These are phyloP conservation scores for Clepsis dumicolana DNA, from an alignment of 2,888 invertebrate genomes.

Conservation along the genomic window DNA sequence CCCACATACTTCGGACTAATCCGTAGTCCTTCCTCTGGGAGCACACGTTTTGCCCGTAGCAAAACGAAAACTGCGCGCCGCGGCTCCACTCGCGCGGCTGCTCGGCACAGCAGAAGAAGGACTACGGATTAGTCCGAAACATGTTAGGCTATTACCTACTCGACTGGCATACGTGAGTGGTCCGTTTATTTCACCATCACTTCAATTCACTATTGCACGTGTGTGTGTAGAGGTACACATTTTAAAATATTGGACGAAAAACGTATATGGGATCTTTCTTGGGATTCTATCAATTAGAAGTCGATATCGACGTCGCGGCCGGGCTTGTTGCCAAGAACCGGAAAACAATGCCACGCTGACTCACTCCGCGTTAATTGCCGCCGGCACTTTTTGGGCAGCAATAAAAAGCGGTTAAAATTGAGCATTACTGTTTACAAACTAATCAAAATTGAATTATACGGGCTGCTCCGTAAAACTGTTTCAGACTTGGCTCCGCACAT, in stretches of 20 bases:
- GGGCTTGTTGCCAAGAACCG: constrained; percentile 66
- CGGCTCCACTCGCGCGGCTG: too few species aligned
- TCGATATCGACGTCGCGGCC: constrained; percentile 50
- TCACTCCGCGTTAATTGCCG: constrained; percentile 71
- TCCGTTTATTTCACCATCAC: too few species aligned
- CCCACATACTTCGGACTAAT: too few species aligned
- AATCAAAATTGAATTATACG: constrained; percentile 46
- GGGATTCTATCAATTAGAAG: constrained; percentile 60
- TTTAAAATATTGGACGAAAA: not conserved
- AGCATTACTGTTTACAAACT: constrained; percentile 61
- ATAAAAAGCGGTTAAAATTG: constrained; percentile 68
- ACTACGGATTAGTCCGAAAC: too few species aligned
- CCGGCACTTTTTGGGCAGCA: constrained; percentile 62
- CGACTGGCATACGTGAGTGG: too few species aligned
- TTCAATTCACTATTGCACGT: not conserved
- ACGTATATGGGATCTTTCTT: constrained; percentile 30
- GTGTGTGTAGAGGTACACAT: not conserved
- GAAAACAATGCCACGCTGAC: constrained; percentile 68
- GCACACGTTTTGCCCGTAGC: too few species aligned
- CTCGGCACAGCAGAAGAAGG: too few species aligned
- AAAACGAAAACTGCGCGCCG: too few species aligned
- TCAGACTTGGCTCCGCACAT: constrained; percentile 3
- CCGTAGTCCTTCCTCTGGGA: too few species aligned
- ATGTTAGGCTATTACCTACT: too few species aligned
- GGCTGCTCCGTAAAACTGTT: constrained; percentile 8